These are phyloP conservation scores for Ceyx melanurus DNA, from an alignment of 2,113 vertebrate species.

Conservation along the genomic window DNA sequence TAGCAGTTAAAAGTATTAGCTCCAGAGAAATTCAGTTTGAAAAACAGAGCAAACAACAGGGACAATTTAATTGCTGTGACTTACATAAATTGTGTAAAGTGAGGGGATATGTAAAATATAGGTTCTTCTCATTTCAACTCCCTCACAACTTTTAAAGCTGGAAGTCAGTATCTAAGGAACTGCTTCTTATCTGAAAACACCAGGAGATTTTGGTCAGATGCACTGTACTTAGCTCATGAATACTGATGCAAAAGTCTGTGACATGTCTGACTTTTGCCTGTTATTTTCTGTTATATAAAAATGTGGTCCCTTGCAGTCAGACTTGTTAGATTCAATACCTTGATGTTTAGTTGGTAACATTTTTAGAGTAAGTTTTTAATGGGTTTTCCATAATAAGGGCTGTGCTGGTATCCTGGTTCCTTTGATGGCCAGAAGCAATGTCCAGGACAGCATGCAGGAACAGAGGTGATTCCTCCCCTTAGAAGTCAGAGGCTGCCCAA, in stretches of 20 bases:
- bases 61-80: background rate
- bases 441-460: background rate
- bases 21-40: background rate
- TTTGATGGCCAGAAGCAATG: background rate
- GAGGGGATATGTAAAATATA: background rate
- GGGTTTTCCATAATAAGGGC: background rate
- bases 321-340: background rate
- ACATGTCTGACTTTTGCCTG: background rate
- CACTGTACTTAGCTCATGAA: background rate
- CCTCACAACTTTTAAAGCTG: background rate
- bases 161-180: background rate
- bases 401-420: background rate
- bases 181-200: background rate
- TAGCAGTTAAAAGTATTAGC: background rate
- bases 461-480: background rate
- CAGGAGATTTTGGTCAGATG: background rate
- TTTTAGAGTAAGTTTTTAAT: background rate
- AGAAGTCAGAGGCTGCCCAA: background rate
- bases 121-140: background rate
- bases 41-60: background rate
- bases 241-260: background rate
- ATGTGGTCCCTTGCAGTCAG: rapidly evolving
- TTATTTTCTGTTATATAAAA: background rate
- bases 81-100: background rate
- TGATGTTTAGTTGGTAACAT: background rate